Percentiles rank a stretch among this genome's conserved stretches.
Evolutionary conservation across 1,140 invertebrate genomes (phyloP).

Genomic region (Mesaphorura yosii): DNA sequence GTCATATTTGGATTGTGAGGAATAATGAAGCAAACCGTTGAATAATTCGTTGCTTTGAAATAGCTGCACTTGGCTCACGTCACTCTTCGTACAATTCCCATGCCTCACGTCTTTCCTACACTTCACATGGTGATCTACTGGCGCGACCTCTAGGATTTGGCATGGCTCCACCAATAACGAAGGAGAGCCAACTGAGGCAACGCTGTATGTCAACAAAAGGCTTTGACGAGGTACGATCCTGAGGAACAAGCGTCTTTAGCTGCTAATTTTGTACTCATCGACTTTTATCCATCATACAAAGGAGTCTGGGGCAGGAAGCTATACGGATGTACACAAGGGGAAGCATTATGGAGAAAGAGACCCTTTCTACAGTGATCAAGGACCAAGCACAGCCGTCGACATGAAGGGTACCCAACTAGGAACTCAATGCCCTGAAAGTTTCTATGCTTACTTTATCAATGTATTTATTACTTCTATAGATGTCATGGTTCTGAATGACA

Average conservation of each 20-base stretch:
- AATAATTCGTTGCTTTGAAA: background rate
- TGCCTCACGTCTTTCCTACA: conserved; percentile 79
- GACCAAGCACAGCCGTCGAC: background rate
- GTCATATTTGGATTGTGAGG: background rate
- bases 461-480: conserved; percentile 40
- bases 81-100: conserved; percentile 91
- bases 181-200: conserved; percentile 65
- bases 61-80: conserved; percentile 55
- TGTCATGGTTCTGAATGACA: conserved; percentile 94
- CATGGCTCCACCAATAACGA: conserved; percentile 58
- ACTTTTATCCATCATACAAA: background rate
- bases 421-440: background rate
- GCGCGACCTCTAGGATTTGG: conserved; percentile 46
- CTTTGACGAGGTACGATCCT: conserved; percentile 8
- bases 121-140: conserved; percentile 78
- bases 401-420: background rate
- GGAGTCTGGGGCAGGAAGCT: background rate
- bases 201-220: conserved; percentile 44
- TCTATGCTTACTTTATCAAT: background rate
- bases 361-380: background rate
- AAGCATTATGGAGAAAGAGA: background rate
- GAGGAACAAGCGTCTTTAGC: too few species aligned
- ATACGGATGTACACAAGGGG: background rate
- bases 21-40: background rate
- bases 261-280: too few species aligned